Conservation (phyloP, 2,888 invertebrate genomes). For the Branchipolynoe longqiensis region DNA sequence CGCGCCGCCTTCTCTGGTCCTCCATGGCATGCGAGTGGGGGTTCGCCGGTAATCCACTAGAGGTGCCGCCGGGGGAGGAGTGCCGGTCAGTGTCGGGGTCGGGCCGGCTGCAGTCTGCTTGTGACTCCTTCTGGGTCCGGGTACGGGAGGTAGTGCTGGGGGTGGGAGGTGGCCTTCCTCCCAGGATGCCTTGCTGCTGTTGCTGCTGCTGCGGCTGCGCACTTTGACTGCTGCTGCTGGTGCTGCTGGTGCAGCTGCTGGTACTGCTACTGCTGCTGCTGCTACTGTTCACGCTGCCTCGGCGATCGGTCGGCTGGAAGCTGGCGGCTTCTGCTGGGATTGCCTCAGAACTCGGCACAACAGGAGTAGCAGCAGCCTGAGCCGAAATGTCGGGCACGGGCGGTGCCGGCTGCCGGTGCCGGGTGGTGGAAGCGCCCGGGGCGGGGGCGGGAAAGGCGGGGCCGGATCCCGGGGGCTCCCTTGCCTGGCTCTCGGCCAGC, state of each 20-base stretch:
- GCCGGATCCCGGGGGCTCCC: background rate
- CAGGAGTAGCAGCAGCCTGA: background rate
- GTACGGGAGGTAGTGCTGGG: background rate
- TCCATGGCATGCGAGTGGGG: conserved; percentile 46
- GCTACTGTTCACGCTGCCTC: too few relatives aligned
- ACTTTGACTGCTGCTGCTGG: background rate
- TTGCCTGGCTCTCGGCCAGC: background rate
- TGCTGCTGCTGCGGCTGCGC: conserved; percentile 4
- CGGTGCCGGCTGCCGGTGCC: background rate
- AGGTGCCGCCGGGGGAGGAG: background rate
- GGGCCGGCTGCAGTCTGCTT: background rate
- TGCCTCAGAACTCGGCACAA: conserved; percentile 11
- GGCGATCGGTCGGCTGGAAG: background rate
- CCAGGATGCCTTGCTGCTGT: background rate
- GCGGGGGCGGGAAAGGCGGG: background rate
- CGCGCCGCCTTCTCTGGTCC: too few relatives aligned
- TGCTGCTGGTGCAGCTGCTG: background rate
- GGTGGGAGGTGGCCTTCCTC: background rate
- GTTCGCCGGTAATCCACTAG: too few relatives aligned
- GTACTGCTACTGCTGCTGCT: too few relatives aligned
- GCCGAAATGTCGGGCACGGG: conserved; percentile 10
- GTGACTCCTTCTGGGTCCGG: background rate
- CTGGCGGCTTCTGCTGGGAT: background rate
- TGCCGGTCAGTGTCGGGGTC: background rate
- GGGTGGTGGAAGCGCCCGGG: background rate